Conservation (phyloP, 2,888 invertebrate genomes). For the Apoda limacodes region DNA sequence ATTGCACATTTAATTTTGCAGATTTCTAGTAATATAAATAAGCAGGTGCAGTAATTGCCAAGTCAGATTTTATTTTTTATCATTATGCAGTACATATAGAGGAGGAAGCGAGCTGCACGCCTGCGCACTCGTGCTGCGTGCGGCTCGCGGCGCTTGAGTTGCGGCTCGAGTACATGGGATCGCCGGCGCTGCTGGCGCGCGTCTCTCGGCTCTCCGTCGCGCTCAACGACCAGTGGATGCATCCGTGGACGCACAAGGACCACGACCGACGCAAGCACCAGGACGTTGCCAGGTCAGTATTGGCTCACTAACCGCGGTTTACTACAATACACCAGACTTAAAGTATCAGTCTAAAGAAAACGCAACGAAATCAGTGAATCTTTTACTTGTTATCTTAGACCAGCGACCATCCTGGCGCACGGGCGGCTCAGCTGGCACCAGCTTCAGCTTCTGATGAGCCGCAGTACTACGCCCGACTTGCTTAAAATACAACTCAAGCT, state of each 20-base stretch:
- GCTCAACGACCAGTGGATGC: slow-evolving; percentile 88
- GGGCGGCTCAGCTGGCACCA: slow-evolving; percentile 95
- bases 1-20: too few relatives aligned
- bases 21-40: too few relatives aligned
- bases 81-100: slow-evolving; percentile 82
- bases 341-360: too few relatives aligned
- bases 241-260: slow-evolving; percentile 22
- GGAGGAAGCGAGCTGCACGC: slow-evolving; percentile 91
- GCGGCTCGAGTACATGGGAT: slow-evolving; percentile 97
- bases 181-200: slow-evolving; percentile 92
- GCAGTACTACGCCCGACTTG: slow-evolving; percentile 96
- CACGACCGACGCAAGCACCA: not conserved
- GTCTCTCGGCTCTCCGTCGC: slow-evolving; percentile 85
- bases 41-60: not conserved
- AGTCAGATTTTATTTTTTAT: not conserved
- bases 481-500: slow-evolving; percentile 97
- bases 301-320: not conserved
- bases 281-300: slow-evolving; percentile 3
- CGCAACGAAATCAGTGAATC: too few relatives aligned
- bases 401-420: slow-evolving; percentile 91
- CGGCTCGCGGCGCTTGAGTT: slow-evolving; percentile 88
- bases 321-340: not conserved
- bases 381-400: slow-evolving; percentile 51
- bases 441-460: slow-evolving; percentile 95
- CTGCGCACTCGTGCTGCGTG: slow-evolving; percentile 87